A percentile compares a stretch with the other conserved stretches of the same genome.
These are phyloP conservation scores for Timema cristinae DNA, from an alignment of 2,888 invertebrate species.

Conservation along the genomic window DNA sequence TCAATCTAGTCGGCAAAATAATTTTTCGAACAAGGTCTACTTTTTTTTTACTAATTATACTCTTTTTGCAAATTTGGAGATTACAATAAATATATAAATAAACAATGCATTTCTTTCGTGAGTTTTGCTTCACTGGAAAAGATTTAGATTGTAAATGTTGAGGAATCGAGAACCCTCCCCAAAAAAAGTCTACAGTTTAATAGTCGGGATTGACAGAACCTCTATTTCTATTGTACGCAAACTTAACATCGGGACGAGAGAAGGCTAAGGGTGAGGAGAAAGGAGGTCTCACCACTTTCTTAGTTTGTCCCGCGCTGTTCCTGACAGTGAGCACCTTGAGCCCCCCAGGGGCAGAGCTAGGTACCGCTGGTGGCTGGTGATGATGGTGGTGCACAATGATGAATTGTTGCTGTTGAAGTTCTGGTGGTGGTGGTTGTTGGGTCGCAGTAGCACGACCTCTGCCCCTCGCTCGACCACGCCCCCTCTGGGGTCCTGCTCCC, in stretches of 20 bases:
- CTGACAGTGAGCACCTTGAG: slow-evolving; percentile 8
- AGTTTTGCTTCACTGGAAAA: no score
- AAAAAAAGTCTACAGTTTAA: no score
- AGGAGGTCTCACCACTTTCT: background rate
- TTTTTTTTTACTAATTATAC: no score
- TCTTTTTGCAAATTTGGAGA: no score
- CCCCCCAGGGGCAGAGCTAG: background rate
- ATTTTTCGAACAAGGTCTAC: no score
- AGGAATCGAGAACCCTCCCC: no score
- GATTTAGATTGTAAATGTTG: no score
- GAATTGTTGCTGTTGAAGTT: background rate
- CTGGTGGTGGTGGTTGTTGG: background rate
- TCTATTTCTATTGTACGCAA: background rate
- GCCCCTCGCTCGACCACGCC: background rate
- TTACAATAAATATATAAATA: no score
- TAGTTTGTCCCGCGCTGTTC: background rate
- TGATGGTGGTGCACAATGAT: background rate
- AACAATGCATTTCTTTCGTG: no score
- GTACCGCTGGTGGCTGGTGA: background rate
- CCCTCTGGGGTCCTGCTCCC: slow-evolving; percentile 4
- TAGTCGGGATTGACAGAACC: no score
- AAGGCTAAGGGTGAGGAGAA: background rate
- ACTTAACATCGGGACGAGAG: background rate
- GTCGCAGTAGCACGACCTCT: no score
- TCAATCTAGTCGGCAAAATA: no score